Evolutionary conservation across 2,888 invertebrate species (phyloP), one percentile per base, ranked within the genome.

Genomic region (Nomada ferruginata): DNA sequence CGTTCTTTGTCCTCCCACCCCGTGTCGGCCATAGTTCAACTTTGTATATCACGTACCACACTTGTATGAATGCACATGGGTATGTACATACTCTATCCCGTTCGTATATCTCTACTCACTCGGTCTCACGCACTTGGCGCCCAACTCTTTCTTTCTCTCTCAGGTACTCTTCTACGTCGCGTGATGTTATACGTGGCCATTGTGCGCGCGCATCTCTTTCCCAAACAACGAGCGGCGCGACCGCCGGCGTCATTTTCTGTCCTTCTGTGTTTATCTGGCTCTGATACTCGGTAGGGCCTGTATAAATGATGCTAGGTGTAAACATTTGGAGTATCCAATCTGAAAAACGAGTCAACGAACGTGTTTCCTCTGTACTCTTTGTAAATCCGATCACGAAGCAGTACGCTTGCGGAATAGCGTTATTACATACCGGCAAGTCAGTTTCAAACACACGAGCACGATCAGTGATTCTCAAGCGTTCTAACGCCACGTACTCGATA

Each of bases 131-230:
- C 36, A 7, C 36, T 7, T 36, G 7, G 36, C 36, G 36, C 36
- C 7, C 36, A 36, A 36, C 36, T 5, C 60, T 69, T 42, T 59
- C 26, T 4, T 15, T 29, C 44, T 47, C 60, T 70, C 68, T 57
- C 53, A 42, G 11, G 55, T 47, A 29, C 47, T 70, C 26, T 66
- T 42, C 47, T 68, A 52, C 52, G 55, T 82, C 74, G 76, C 75
- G 76, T 59, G 75, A 72, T 59, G 75, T 79, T 82, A 29, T 87
- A 87, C 84, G 87, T 87, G 88, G 74, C 76, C 66, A 63, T 50
- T 13, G 29, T 84, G 89, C 87, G 88, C 88, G 83, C 88, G 87
- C 88, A 85, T 74, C 77, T 42, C 60, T 60, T 50, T 52, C 77
- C 79, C 26, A 73, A 83, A 79, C 76, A 77, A 76, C 71, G 65